phyloP scores from a whole-genome alignment of 2,888 invertebrate genomes.

The Schizaphis graminum region DNA sequence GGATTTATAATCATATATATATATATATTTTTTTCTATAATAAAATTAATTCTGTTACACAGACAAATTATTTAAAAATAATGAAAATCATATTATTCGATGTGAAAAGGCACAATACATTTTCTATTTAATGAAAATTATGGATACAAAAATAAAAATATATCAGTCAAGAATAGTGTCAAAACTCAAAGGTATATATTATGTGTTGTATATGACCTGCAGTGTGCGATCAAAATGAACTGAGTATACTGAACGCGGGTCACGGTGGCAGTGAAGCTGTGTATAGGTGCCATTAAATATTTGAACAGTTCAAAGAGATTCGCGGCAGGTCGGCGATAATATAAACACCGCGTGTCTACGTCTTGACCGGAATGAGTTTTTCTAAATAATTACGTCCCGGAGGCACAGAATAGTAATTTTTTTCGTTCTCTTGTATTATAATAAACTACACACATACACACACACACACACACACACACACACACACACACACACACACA shows the following conservation, averaged over 20 bases:
- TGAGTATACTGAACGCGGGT: background rate
- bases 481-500: background rate
- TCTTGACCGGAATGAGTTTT: constrained; percentile 7
- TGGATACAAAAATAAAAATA: no score
- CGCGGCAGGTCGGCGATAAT: constrained; percentile 9
- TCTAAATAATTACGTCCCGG: constrained; percentile 24
- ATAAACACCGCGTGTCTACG: background rate
- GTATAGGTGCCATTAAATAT: constrained; percentile 14
- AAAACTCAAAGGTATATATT: background rate
- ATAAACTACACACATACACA: background rate
- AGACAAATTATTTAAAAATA: no score
- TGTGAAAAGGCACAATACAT: no score
- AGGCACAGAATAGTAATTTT: background rate
- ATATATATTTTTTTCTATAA: no score
- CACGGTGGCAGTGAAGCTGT: background rate
- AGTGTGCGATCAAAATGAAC: background rate
- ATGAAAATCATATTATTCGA: no score
- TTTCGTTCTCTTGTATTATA: background rate
- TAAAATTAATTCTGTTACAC: no score
- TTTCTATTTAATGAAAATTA: no score
- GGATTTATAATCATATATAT: no score
- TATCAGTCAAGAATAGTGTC: no score
- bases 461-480: background rate
- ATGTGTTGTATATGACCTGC: background rate
- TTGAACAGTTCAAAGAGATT: constrained; percentile 21